Evolutionary conservation across 2,888 invertebrate species (phyloP).

Genomic region (Lepidochitona cinerea): DNA sequence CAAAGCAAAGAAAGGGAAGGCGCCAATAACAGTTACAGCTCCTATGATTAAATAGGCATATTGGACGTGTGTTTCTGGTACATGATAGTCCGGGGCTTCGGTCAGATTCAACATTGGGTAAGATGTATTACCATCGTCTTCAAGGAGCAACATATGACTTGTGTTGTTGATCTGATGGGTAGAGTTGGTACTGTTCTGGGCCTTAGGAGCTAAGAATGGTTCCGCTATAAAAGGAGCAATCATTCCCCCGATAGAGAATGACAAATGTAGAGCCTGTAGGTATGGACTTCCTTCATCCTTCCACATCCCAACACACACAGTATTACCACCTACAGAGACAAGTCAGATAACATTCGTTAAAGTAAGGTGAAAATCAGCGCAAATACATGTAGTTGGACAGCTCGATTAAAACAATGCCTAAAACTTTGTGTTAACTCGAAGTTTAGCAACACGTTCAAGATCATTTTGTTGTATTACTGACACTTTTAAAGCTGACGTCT

Average conservation of each 20-base stretch:
- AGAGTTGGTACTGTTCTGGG: background rate
- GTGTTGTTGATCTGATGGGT: too few species aligned
- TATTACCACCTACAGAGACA: conserved; percentile 2
- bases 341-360: too few species aligned
- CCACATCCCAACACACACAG: conserved; percentile 1
- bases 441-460: too few species aligned
- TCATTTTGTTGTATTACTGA: too few species aligned
- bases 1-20: background rate
- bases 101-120: background rate
- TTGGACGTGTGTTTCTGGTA: background rate
- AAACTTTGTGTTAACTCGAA: too few species aligned
- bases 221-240: conserved; percentile 3
- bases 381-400: too few species aligned
- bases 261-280: background rate
- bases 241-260: background rate
- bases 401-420: too few species aligned
- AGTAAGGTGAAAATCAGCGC: too few species aligned
- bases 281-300: background rate
- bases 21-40: background rate
- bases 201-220: background rate
- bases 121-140: background rate
- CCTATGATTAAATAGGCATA: background rate
- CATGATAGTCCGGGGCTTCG: too few species aligned
- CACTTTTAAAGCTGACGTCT: too few species aligned
- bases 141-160: background rate